Evolutionary conservation across 2,797 vertebrate genomes (phyloP).

Genomic region (Channa striata): DNA sequence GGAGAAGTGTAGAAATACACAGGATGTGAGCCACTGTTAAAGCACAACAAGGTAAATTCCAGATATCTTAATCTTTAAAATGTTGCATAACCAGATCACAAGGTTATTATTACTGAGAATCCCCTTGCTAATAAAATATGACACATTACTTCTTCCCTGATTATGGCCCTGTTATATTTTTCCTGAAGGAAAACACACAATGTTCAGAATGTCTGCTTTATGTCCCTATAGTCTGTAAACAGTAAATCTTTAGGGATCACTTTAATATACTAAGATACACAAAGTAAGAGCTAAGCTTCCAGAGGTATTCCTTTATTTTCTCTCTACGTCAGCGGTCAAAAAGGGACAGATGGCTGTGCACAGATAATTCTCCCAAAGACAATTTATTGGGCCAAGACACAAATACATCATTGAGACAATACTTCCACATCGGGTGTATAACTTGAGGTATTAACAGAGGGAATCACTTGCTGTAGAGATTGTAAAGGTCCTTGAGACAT

Average conservation of each 20-base stretch:
- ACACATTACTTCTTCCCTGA: neutral
- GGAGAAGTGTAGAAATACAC: neutral
- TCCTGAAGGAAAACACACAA: conserved; percentile 3
- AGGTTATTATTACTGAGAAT: no score
- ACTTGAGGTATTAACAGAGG: neutral
- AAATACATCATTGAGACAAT: neutral
- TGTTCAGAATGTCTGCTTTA: conserved; percentile 18
- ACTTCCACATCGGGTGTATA: neutral
- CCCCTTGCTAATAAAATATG: no score
- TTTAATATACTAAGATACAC: conserved; percentile 9
- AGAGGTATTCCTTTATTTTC: neutral
- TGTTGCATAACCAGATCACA: no score
- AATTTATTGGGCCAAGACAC: neutral
- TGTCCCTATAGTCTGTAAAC: conserved; percentile 9
- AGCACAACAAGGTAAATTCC: neutral
- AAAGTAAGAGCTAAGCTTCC: conserved; percentile 5
- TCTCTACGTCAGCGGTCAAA: neutral
- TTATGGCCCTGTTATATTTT: neutral
- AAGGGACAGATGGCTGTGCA: neutral
- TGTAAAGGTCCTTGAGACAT: neutral
- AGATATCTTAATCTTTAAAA: neutral
- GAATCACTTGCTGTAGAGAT: no score
- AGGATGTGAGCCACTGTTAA: neutral
- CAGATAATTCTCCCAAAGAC: neutral
- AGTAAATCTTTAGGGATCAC: conserved; percentile 26